Conservation (phyloP, 1,140 invertebrate species). For the Protaetia brevitarsis region DNA sequence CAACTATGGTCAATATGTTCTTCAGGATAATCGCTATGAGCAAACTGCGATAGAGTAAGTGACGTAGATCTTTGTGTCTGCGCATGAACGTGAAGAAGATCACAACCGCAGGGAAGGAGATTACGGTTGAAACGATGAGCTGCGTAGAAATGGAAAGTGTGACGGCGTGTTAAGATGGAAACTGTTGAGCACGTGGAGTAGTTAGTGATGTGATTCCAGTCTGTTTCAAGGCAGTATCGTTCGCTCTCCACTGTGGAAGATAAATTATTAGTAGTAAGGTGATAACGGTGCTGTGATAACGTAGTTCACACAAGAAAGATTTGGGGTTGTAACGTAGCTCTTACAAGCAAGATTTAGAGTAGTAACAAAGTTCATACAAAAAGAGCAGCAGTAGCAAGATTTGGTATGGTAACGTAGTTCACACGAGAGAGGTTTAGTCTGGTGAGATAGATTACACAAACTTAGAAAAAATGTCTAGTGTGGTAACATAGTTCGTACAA, state of each 20-base stretch:
- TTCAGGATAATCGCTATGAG: conserved; percentile 55
- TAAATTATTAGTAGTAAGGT: too few relatives aligned
- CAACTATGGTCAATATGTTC: conserved; percentile 54
- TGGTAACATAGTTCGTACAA: too few relatives aligned
- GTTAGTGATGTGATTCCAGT: conserved; percentile 54
- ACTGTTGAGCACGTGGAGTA: conserved; percentile 55
- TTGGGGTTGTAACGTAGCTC: too few relatives aligned
- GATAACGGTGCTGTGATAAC: too few relatives aligned
- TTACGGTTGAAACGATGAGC: conserved; percentile 49
- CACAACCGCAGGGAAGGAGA: conserved; percentile 54
- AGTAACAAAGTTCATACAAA: too few relatives aligned
- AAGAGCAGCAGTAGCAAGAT: too few relatives aligned
- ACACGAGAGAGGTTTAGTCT: too few relatives aligned
- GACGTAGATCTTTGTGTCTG: conserved; percentile 31
- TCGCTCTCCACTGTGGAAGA: conserved; percentile 46
- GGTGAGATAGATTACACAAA: too few relatives aligned
- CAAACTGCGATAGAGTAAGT: conserved; percentile 55
- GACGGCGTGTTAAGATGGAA: conserved; percentile 50
- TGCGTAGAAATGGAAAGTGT: conserved; percentile 51
- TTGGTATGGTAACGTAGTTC: too few relatives aligned
- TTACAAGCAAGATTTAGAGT: too few relatives aligned
- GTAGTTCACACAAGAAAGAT: too few relatives aligned
- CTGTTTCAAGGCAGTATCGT: conserved; percentile 50
- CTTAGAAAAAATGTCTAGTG: too few relatives aligned
- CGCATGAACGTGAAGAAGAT: conserved; percentile 55